A percentile compares a stretch with the other conserved stretches of the same genome.
These are phyloP conservation scores for Bombylius discolor DNA, from an alignment of 2,888 invertebrate genomes.

Conservation along the genomic window DNA sequence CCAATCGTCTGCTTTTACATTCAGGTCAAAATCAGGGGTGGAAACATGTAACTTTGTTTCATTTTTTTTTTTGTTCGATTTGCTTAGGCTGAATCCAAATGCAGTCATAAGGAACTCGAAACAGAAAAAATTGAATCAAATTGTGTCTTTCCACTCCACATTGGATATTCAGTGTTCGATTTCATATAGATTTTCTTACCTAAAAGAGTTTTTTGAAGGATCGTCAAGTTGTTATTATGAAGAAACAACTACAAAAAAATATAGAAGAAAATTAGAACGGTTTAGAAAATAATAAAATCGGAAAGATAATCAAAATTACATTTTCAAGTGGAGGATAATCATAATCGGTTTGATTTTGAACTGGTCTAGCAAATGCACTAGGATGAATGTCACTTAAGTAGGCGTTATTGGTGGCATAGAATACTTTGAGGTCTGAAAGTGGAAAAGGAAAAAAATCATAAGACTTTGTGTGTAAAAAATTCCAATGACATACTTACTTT, in stretches of 20 bases:
- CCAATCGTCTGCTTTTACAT: no score
- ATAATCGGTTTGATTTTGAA: slow-evolving; percentile 39
- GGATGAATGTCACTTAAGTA: slow-evolving; percentile 46
- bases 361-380: slow-evolving; percentile 42
- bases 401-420: slow-evolving; percentile 53
- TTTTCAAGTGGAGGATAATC: slow-evolving; percentile 53
- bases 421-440: slow-evolving; percentile 37
- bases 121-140: no score
- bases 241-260: slow-evolving; percentile 47
- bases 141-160: no score
- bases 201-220: background rate
- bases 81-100: no score
- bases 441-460: background rate
- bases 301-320: slow-evolving; percentile 29
- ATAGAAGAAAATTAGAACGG: background rate
- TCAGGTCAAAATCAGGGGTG: no score
- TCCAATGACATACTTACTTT: slow-evolving; percentile 22
- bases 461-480: background rate
- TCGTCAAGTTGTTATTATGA: slow-evolving; percentile 49
- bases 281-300: background rate
- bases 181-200: background rate
- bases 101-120: no score
- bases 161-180: no score
- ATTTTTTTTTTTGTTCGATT: no score
- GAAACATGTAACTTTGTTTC: no score